Evolutionary conservation across 1,140 invertebrate genomes (phyloP).

Genomic region (Drosophila funebris): DNA sequence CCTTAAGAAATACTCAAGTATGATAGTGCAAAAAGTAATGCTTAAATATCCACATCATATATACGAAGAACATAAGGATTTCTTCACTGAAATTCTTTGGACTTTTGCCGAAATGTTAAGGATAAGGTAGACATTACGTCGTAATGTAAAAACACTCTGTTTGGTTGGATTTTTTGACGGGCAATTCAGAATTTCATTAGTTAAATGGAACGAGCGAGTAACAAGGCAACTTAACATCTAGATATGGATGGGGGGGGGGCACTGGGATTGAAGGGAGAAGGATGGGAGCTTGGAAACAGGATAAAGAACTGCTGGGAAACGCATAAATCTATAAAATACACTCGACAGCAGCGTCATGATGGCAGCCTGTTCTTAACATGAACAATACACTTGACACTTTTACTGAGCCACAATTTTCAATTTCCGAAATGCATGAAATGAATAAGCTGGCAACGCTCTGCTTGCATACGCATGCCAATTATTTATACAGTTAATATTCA

Average conservation of each 20-base stretch:
- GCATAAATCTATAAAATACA: constrained; percentile 53
- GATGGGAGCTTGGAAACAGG: not conserved
- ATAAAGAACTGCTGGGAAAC: not conserved
- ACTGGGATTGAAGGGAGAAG: not conserved
- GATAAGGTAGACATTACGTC: no score
- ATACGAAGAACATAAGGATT: not conserved
- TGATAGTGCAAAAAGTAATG: no score
- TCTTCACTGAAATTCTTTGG: not conserved
- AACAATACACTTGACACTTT: not conserved
- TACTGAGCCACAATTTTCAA: constrained; percentile 20
- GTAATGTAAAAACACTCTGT: not conserved
- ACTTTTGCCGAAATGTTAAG: not conserved
- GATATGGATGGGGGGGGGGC: no score
- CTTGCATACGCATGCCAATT: not conserved
- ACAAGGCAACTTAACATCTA: not conserved
- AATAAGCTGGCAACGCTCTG: not conserved
- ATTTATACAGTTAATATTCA: not conserved
- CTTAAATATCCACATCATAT: no score
- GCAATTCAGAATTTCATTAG: constrained; percentile 52
- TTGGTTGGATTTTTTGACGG: not conserved
- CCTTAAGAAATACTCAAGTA: no score
- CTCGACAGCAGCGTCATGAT: no score
- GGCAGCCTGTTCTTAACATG: constrained; percentile 11
- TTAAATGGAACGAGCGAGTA: constrained; percentile 39
- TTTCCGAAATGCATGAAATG: constrained; percentile 41